Base-by-base conservation (phyloP, 2,113 vertebrate genomes). In the Hippolais icterina region DNA sequence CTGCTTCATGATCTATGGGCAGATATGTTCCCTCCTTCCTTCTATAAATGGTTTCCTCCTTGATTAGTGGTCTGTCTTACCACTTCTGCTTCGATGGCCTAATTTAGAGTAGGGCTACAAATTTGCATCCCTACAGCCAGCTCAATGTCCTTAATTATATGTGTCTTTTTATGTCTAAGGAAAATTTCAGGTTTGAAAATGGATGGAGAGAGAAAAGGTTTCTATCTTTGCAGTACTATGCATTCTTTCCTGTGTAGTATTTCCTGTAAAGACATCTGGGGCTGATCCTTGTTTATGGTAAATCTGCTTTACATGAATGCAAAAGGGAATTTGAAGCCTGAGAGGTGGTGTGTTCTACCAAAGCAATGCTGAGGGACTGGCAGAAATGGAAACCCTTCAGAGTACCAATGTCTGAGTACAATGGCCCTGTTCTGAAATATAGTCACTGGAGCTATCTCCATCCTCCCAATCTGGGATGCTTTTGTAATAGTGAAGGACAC, bases 171-270 rank as follows among this genome's bases (percentile, higher is more conserved):
- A 84, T 23, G 44, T 75, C 64, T 78, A 35, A 82, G 56, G 94
- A 95, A 97, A 96, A 97, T 96, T 79, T 96, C 94, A 79, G 93
- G 96, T 93, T 97, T 96, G 93, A 37, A 90, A 96, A 80, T 77
- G 87, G 85, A 82, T 69, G 69, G 64, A 89, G 72, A 56, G 61
- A 65, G 49, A 56, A 79, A 87, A 85, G 13, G 12, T 57, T 96
- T 93, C 94, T 97, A 96, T 96, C 89, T 96, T 96, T 89, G 69
- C 42, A 92, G 57, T 18, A 19, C 60, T 89, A 17, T 93, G 83
- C 65, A 72, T 93, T 91, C 91, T 94, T 90, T 77, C 71, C 33
- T 25, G 28, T 23, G 28, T 42, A 70, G 12, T 49, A 44, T 83
- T 94, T 93, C 87, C 68, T 54, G 61, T 83, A n/a, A 85, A 91